Percentiles rank a stretch among this genome's conserved stretches.
Evolutionary conservation across 2,888 invertebrate species (phyloP).

Genomic region (Frankliniella fusca): DNA sequence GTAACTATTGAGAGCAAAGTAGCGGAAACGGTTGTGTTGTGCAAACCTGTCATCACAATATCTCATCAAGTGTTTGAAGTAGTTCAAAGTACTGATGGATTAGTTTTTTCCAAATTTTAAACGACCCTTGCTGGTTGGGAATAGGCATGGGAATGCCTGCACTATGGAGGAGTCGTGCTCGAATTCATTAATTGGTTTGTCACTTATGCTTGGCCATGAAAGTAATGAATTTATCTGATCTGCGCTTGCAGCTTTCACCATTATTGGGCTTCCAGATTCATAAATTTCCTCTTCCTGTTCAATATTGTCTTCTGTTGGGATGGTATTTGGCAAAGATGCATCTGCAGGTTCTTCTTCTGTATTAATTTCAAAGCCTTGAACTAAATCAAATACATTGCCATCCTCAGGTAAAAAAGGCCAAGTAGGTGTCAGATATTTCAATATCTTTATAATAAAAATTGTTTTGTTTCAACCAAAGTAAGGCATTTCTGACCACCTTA

Average conservation of each 20-base stretch:
- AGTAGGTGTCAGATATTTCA: background rate
- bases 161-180: slow-evolving; percentile 29
- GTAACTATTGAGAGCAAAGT: no score
- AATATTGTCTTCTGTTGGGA: no score
- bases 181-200: slow-evolving; percentile 32
- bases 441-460: slow-evolving; percentile 28
- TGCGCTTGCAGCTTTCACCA: background rate
- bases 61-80: slow-evolving; percentile 29
- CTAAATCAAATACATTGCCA: slow-evolving; percentile 3
- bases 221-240: background rate
- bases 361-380: background rate
- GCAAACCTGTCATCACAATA: slow-evolving; percentile 30
- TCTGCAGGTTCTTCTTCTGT: no score
- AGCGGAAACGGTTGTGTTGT: slow-evolving; percentile 27
- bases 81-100: slow-evolving; percentile 13
- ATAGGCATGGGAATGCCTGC: slow-evolving; percentile 34
- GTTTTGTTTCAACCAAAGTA: background rate
- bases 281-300: background rate
- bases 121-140: slow-evolving; percentile 34
- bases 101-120: background rate
- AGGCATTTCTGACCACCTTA: background rate
- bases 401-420: slow-evolving; percentile 21
- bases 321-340: no score
- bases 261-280: background rate
- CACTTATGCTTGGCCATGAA: background rate